Conservation (phyloP, 1,140 invertebrate species). For the Caenorhabditis briggsae region DNA sequence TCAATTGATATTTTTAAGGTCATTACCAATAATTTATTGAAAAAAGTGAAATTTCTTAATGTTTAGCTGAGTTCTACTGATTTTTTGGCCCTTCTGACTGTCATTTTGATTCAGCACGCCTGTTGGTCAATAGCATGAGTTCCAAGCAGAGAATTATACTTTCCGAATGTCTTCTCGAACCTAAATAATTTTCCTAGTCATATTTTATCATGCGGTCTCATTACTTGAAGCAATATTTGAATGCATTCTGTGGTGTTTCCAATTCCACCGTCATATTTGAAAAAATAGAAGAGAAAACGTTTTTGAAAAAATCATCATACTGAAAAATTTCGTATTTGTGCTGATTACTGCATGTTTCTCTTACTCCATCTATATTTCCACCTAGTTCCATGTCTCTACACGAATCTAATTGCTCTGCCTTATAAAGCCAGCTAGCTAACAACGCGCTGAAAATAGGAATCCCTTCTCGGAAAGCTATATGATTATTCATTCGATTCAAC, state of each 20-base stretch:
- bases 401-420: not conserved
- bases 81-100: no score
- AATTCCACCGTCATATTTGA: not conserved
- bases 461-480: conserved; percentile 13
- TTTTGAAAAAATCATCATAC: conserved; percentile 7
- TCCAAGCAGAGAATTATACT: not conserved
- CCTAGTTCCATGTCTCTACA: not conserved
- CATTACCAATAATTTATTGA: no score
- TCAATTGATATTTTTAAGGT: no score
- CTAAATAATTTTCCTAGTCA: not conserved
- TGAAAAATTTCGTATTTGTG: not conserved
- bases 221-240: conserved; percentile 43
- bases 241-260: not conserved
- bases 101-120: not conserved
- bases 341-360: not conserved
- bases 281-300: not conserved
- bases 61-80: no score
- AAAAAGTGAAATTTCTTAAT: no score
- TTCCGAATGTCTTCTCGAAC: not conserved
- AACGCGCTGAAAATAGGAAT: not conserved
- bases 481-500: not conserved
- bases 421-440: conserved; percentile 24
- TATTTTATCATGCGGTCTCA: not conserved
- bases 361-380: not conserved
- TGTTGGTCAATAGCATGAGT: not conserved